Conservation (phyloP, 92 coral and sea anemone species). For the Phenganax marumi region DNA sequence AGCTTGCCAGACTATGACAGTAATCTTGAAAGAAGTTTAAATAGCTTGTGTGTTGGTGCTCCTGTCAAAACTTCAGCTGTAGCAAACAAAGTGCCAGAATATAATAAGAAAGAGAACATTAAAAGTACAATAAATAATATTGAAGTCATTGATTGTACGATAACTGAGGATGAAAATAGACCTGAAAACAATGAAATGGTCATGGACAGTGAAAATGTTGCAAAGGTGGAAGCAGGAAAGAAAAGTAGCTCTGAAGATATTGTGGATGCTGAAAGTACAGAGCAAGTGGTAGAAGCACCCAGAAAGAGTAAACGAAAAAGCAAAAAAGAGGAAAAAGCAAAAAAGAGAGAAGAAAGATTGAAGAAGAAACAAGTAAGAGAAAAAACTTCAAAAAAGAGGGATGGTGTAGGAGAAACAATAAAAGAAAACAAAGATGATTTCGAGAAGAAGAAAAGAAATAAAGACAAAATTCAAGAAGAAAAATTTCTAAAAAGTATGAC, state of each 20-base stretch:
- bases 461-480: slow-evolving; percentile 21
- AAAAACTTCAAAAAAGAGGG: slow-evolving; percentile 32
- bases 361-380: slow-evolving; percentile 3
- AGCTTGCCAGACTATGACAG: background rate
- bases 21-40: background rate
- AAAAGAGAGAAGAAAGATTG: slow-evolving; percentile 49
- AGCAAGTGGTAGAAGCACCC: background rate
- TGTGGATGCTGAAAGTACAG: slow-evolving; percentile 11
- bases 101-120: background rate
- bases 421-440: background rate
- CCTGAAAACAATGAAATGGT: background rate
- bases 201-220: background rate
- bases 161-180: background rate
- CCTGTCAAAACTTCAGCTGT: background rate
- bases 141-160: background rate
- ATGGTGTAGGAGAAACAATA: slow-evolving; percentile 26
- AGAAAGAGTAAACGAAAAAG: slow-evolving; percentile 32
- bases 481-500: background rate
- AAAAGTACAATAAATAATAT: background rate
- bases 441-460: background rate
- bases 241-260: slow-evolving; percentile 41
- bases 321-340: slow-evolving; percentile 58
- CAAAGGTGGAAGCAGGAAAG: slow-evolving; percentile 51
- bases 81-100: background rate
- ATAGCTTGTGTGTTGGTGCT: background rate